These are phyloP conservation scores for Delia radicum DNA, from an alignment of 1,140 invertebrate genomes.

Conservation along the genomic window DNA sequence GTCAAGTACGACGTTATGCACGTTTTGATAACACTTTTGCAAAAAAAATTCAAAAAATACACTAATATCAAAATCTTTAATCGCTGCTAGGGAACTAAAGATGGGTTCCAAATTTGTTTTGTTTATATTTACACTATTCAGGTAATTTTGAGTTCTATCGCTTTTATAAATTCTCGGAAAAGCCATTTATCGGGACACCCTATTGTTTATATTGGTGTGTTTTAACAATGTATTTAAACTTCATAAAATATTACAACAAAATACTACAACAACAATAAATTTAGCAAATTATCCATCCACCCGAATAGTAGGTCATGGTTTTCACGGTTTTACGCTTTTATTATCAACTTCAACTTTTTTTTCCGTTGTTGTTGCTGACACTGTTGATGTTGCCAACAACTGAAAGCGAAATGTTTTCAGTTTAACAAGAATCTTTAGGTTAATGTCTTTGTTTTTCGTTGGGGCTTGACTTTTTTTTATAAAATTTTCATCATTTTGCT, in stretches of 20 bases:
- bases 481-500: neutral
- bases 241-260: conserved; percentile 1
- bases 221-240: neutral
- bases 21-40: no score
- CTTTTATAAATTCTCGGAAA: no score
- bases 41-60: no score
- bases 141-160: no score
- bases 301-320: conserved; percentile 20
- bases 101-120: no score
- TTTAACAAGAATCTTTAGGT: conserved; percentile 16
- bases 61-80: no score
- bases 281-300: conserved; percentile 7
- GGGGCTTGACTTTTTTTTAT: neutral
- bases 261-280: neutral
- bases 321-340: conserved; percentile 22
- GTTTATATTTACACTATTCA: no score
- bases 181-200: no score
- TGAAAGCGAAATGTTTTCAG: conserved; percentile 13
- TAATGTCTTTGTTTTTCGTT: neutral
- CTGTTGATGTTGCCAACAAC: no score
- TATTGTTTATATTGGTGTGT: no score
- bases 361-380: neutral
- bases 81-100: no score
- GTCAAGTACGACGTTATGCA: no score
- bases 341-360: conserved; percentile 6